Evolutionary conservation across 2,113 vertebrate species (phyloP).

Genomic region (Chascanopsetta lugubris): DNA sequence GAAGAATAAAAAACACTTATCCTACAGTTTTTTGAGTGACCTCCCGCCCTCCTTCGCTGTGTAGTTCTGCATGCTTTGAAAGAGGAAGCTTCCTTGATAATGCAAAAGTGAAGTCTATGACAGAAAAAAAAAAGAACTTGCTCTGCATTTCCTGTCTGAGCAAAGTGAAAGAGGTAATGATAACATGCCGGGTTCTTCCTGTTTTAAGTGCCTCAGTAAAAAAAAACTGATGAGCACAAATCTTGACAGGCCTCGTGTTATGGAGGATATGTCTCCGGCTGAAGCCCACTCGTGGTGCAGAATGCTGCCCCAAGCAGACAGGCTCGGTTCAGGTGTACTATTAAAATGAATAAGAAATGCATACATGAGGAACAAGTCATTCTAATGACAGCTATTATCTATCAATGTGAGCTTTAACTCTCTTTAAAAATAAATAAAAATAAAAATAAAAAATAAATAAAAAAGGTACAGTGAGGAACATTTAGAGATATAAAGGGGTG

Average conservation of each 20-base stretch:
- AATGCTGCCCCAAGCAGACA: neutral
- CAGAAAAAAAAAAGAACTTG: slow-evolving; percentile 18
- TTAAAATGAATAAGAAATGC: neutral
- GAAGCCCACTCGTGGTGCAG: slow-evolving; percentile 3
- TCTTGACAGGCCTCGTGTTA: slow-evolving; percentile 8
- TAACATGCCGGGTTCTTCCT: slow-evolving; percentile 40
- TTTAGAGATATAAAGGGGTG: no score
- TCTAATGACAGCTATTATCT: neutral
- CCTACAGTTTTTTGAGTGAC: slow-evolving; percentile 20
- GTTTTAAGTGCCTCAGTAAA: neutral
- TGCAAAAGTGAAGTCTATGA: slow-evolving; percentile 10
- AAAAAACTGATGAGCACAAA: slow-evolving; percentile 3
- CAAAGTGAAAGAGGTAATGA: slow-evolving; percentile 11
- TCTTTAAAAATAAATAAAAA: no score
- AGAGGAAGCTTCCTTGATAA: slow-evolving; percentile 33
- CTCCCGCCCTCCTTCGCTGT: slow-evolving; percentile 23
- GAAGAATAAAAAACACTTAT: slow-evolving; percentile 11
- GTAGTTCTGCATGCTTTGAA: slow-evolving; percentile 37
- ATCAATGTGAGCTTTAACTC: slow-evolving; percentile 8
- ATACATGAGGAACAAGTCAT: neutral
- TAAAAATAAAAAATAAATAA: no score
- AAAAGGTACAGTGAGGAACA: no score
- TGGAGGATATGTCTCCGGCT: neutral
- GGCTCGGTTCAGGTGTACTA: neutral
- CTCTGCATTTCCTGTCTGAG: slow-evolving; percentile 39